These are phyloP conservation scores for Macrosoma leucophasiata DNA, from an alignment of 2,888 invertebrate genomes.

Conservation along the genomic window DNA sequence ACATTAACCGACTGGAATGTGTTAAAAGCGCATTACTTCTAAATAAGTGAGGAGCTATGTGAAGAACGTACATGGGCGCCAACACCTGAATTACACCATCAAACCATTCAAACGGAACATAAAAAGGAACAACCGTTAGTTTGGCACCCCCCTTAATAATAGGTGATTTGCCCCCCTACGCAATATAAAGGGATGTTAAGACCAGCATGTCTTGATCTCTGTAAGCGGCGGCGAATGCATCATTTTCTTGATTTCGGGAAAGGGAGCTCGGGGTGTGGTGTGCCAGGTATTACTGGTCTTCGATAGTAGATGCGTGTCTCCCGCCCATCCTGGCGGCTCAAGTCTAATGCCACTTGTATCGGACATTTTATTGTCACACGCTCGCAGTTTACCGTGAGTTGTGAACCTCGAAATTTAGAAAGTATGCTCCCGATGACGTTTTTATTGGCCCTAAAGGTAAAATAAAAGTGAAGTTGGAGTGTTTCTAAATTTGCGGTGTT, in stretches of 20 bases:
- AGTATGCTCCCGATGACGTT: constrained; percentile 60
- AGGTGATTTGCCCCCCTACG: constrained; percentile 59
- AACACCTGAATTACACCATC: constrained; percentile 62
- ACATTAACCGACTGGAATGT: too few species aligned
- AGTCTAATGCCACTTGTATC: constrained; percentile 69
- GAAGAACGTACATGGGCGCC: constrained; percentile 39
- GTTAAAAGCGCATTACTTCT: constrained; percentile 15
- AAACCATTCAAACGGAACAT: constrained; percentile 59
- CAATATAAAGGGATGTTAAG: constrained; percentile 33
- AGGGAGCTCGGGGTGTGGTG: constrained; percentile 14
- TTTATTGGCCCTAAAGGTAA: constrained; percentile 62
- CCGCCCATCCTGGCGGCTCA: constrained; percentile 52
- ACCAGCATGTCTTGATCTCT: constrained; percentile 41
- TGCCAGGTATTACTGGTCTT: constrained; percentile 23
- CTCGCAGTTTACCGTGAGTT: constrained; percentile 54
- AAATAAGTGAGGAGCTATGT: constrained; percentile 19
- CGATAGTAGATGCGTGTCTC: constrained; percentile 54
- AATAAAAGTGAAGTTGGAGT: constrained; percentile 61
- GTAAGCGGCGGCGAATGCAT: constrained; percentile 20
- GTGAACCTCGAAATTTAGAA: constrained; percentile 54
- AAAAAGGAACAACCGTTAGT: constrained; percentile 69
- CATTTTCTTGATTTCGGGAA: constrained; percentile 8
- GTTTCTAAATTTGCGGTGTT: constrained; percentile 56
- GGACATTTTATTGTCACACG: constrained; percentile 70
- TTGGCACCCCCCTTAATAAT: constrained; percentile 71